Evolutionary conservation across 1,140 invertebrate genomes (phyloP).

Genomic region (Cydia amplana): DNA sequence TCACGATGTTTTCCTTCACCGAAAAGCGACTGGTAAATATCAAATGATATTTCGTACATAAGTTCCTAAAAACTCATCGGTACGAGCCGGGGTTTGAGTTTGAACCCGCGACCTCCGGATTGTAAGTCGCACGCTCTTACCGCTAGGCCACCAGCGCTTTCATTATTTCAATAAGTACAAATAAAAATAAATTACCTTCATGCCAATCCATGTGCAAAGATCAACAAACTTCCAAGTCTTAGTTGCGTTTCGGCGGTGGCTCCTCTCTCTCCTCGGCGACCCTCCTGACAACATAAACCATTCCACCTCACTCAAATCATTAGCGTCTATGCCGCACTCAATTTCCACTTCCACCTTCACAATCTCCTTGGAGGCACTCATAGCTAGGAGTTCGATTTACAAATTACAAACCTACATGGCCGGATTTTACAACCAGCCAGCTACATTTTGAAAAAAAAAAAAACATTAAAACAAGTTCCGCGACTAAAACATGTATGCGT

Average conservation of each 20-base stretch:
- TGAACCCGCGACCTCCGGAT: too few species aligned
- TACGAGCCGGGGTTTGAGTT: too few species aligned
- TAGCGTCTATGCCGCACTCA: constrained; percentile 49
- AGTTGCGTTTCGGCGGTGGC: constrained; percentile 47
- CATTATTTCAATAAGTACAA: too few species aligned
- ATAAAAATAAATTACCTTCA: constrained; percentile 54
- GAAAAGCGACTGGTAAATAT: too few species aligned
- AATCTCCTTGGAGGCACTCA: constrained; percentile 42
- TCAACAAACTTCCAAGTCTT: constrained; percentile 63
- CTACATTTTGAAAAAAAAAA: constrained; percentile 43
- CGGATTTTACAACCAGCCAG: constrained; percentile 35
- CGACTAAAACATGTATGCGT: constrained; percentile 17
- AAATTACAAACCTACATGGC: background rate
- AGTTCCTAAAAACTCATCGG: too few species aligned
- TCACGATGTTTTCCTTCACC: too few species aligned
- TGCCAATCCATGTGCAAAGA: constrained; percentile 69
- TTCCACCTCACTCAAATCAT: constrained; percentile 54
- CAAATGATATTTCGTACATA: too few species aligned
- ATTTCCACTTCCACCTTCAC: constrained; percentile 58
- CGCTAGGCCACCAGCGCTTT: too few species aligned
- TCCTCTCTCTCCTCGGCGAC: constrained; percentile 60
- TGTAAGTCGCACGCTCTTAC: too few species aligned
- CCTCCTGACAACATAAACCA: constrained; percentile 64
- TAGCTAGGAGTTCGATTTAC: constrained; percentile 9
- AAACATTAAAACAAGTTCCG: constrained; percentile 38